Conservation (phyloP, 2,888 invertebrate species). For the Ormyrus pomaceus region DNA sequence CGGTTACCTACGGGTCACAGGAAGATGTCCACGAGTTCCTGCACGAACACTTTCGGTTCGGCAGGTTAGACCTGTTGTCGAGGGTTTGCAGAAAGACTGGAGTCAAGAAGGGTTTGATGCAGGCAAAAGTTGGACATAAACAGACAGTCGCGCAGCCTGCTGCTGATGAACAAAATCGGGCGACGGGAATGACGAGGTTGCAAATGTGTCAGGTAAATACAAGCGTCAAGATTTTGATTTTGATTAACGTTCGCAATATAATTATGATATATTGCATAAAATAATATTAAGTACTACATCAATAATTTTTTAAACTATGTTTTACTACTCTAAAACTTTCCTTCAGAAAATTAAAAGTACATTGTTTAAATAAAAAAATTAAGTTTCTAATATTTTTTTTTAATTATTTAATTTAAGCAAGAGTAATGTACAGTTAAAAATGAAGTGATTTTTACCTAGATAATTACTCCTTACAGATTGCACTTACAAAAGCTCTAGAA, state of each 20-base stretch:
- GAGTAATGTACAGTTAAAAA: no score
- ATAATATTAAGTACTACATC: no score
- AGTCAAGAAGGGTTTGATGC: constrained; percentile 58
- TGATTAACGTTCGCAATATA: no score
- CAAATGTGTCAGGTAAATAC: constrained; percentile 64
- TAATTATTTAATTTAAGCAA: no score
- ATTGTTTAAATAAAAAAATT: no score
- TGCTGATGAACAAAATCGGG: not conserved
- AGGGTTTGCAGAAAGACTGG: constrained; percentile 78
- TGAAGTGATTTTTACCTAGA: not conserved
- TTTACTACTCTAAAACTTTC: no score
- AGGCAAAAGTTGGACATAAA: constrained; percentile 38
- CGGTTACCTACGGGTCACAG: not conserved
- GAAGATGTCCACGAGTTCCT: constrained; percentile 79
- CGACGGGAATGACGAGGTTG: constrained; percentile 56
- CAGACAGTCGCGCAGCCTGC: constrained; percentile 23
- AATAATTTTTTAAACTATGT: no score
- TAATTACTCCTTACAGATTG: constrained; percentile 67
- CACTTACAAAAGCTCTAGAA: constrained; percentile 77
- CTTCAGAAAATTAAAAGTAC: no score
- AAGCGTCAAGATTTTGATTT: no score
- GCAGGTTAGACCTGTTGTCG: constrained; percentile 77
- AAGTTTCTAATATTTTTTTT: no score
- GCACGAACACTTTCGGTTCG: constrained; percentile 79
- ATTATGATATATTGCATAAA: no score